These are phyloP conservation scores for Lasioglossum albipes DNA, from an alignment of 1,140 invertebrate genomes.

Conservation along the genomic window DNA sequence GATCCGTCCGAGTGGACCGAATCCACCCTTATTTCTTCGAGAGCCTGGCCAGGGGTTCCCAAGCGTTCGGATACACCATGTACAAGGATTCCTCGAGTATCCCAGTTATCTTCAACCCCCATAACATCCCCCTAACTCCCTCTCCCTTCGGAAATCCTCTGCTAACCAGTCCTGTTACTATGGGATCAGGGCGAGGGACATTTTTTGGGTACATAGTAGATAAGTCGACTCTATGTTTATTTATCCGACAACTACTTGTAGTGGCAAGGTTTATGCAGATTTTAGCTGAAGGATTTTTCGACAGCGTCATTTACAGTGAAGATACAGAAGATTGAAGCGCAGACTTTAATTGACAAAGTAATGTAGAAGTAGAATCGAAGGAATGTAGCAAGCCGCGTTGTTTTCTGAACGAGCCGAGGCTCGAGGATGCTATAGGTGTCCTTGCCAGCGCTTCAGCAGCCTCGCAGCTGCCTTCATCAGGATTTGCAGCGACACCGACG, in stretches of 20 bases:
- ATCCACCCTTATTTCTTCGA: constrained; percentile 17
- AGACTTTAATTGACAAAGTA: no score
- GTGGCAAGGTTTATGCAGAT: no score
- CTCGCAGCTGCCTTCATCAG: background rate
- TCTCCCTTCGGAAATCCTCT: background rate
- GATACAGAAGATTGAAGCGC: no score
- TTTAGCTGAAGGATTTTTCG: no score
- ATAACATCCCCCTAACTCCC: background rate
- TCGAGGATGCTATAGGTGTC: background rate
- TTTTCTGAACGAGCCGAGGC: no score
- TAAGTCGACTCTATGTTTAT: no score
- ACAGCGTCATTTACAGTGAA: no score
- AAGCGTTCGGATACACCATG: background rate
- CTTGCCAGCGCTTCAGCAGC: background rate
- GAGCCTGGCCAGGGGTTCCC: background rate
- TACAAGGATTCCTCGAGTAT: background rate
- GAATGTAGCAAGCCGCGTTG: no score
- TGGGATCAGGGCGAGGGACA: constrained; percentile 1
- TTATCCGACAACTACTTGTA: no score
- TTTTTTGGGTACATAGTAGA: no score
- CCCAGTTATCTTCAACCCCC: background rate
- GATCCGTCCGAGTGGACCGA: constrained; percentile 22
- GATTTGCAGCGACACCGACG: constrained; percentile 3
- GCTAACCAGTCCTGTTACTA: background rate
- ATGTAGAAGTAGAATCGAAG: no score